phyloP scores from a whole-genome alignment of 2,113 vertebrate species.

The Lathamus discolor region DNA sequence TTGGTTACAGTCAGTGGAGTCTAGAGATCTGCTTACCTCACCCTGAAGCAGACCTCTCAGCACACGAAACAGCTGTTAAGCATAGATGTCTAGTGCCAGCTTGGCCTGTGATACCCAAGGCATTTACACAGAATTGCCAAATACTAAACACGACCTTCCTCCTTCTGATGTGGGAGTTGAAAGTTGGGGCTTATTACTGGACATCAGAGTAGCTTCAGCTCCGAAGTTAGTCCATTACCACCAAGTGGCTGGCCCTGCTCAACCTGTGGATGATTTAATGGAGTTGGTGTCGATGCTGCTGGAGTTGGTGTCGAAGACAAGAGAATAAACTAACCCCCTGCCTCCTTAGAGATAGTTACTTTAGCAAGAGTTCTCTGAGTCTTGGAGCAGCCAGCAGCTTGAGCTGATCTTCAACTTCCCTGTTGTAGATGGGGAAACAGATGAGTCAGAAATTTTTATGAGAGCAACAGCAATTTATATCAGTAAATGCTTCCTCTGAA shows the following conservation, averaged over 20 bases:
- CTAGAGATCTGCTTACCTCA: not conserved
- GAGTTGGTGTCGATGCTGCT: not conserved
- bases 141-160: conserved; percentile 4
- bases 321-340: not conserved
- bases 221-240: not conserved
- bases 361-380: not conserved
- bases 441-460: not conserved
- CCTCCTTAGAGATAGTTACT: not conserved
- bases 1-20: not conserved
- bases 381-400: not conserved
- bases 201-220: not conserved
- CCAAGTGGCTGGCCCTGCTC: not conserved
- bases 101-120: not conserved
- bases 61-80: not conserved
- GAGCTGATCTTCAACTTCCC: not conserved
- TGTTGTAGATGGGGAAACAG: not conserved
- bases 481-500: not conserved
- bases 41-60: not conserved
- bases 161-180: not conserved
- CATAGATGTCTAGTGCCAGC: not conserved
- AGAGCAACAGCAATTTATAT: not conserved
- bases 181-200: not conserved
- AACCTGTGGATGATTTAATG: not conserved
- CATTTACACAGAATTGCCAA: not conserved
- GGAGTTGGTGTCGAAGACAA: not conserved